Conservation (phyloP, 2,113 vertebrate genomes). For the Prolemur simus region DNA sequence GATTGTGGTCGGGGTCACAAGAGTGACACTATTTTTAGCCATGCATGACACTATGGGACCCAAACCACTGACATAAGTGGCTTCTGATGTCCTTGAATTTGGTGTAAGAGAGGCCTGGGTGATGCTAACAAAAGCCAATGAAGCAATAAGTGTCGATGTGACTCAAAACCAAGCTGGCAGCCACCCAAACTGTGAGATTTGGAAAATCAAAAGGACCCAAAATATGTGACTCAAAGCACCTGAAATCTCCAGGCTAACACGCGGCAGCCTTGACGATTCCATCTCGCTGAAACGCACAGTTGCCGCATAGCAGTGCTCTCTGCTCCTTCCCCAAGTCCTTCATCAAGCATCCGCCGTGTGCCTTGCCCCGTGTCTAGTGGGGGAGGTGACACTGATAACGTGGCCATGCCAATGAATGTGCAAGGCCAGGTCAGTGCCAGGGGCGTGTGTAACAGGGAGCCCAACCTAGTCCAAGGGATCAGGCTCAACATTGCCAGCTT, state of each 20-base stretch:
- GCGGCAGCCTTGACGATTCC: fast-evolving
- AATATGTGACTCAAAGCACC: fast-evolving
- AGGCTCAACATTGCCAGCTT: fast-evolving
- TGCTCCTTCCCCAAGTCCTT: background rate
- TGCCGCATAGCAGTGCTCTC: fast-evolving
- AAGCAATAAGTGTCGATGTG: fast-evolving
- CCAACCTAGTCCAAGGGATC: fast-evolving
- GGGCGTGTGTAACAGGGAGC: fast-evolving
- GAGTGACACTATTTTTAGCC: background rate
- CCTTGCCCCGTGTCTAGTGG: fast-evolving
- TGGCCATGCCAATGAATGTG: fast-evolving
- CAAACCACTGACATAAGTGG: background rate
- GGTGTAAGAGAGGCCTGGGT: fast-evolving
- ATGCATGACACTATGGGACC: background rate
- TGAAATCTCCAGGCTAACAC: fast-evolving
- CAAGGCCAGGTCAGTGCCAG: fast-evolving
- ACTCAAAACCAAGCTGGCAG: background rate
- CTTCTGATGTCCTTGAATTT: background rate
- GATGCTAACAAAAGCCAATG: background rate
- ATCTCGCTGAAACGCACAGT: fast-evolving
- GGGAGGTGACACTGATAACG: background rate
- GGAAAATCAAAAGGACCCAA: background rate
- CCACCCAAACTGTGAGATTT: fast-evolving
- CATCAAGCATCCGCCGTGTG: fast-evolving
- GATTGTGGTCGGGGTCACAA: background rate